Evolutionary conservation across 2,888 invertebrate species (phyloP), one percentile per base, ranked within the genome.

Genomic region (Chorisops tibialis): DNA sequence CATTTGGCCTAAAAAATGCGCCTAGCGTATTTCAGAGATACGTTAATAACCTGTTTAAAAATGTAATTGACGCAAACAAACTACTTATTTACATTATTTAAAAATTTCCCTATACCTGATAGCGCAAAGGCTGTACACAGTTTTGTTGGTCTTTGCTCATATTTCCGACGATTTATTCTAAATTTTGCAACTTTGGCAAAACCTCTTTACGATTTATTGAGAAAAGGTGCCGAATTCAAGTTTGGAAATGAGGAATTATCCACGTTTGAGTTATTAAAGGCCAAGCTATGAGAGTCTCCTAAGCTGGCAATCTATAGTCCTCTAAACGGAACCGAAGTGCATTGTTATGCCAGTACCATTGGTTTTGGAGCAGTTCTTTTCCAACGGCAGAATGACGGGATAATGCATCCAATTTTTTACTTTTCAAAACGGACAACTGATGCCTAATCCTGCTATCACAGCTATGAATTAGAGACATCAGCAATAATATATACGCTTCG

Each of bases 391-490:
- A 12, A 14, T 6, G 66, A 69, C 54, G 64, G 58, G 6, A 66
- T 66, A 59, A 66, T 72, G 16, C 68, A 70, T 51, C 71, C 72
- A 4, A 63, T 72, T 18, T 67, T 67, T 35, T 72, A 67, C 62
- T 71, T 69, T 51, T 71, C 72, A 16, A 67, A 69, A 52, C 62
- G 69, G 51, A 70, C 70, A 1, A 65, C 70, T 1, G 61, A 58
- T 5, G 41, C 62, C 0, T 71, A 73, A 49, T 19, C 67, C 4
- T 67, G 67, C 47, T 71, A 69, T 51, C 70, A 72, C 48, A 70
- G 70, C 54, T 72, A 67, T 64, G 73, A 73, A 48, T 51, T 74
- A 12, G 72, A 73, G 64, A 68, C 67, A 1, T 50, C 71, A 19
- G 66, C 69, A 1, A 68, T 71, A 6, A 63, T 72, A 49, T 68